Base-by-base conservation (phyloP, 1,140 invertebrate species). In the Halesus radiatus region DNA sequence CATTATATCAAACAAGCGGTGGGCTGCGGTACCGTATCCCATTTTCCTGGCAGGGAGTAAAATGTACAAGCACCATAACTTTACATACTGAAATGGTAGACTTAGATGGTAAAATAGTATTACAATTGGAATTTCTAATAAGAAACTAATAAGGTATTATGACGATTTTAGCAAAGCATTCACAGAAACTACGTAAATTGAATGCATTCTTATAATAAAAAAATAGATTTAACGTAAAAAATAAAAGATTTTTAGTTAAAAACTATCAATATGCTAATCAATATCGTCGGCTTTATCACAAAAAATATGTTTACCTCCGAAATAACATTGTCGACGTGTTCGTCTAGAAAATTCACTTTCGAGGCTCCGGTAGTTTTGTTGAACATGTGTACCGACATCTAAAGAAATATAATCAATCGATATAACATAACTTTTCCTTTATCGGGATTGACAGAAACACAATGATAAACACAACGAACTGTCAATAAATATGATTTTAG, bases 321-420 rank as follows among this genome's bases (percentile, higher is more conserved):
- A 23, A 83, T 70, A 45, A 83, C 58, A 80, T 83, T 83, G 37
- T 83, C 81, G 22, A 83, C 76, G 78, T 83, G 81, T 70, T 83
- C 81, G 56, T 83, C 81, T 20, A 83, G 45, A 80, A 83, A 83
- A 54, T 80, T 83, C 8, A 83, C 81, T 80, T 80, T 83, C 10
- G 79, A 50, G 58, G 62, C 58, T 64, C 52, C 70, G 10, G 72
- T 56, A 15, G 79, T 68, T 79, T 80, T 83, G 54, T 79, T 83
- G 62, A 80, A 83, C 79, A 83, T 83, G 62, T 82, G 62, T 22
- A 72, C 54, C 32, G 32, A 37, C 32, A 37, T 37, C 32, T 37
- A 37, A 29, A 29, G 26, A 2, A 29, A 29, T 29, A 29, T 29
- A 29, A 29, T 29, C 5, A 29, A 29, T 29, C 26, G 26, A 29